A percentile compares a stretch with the other conserved stretches of the same genome.
Evolutionary conservation across 2,797 vertebrate genomes (phyloP).

Genomic region (Artibeus jamaicensis): DNA sequence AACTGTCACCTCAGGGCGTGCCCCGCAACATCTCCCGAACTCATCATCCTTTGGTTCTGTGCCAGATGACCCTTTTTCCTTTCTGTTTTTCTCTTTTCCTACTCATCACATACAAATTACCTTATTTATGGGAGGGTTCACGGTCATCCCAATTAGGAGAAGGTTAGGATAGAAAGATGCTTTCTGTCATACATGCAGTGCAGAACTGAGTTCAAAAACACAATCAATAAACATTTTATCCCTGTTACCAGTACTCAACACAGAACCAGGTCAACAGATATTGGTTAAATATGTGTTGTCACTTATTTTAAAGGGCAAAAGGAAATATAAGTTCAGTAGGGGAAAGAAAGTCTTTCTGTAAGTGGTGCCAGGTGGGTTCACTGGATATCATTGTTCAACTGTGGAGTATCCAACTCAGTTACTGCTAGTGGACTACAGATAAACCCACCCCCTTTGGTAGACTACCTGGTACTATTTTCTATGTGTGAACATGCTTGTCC

Average conservation of each 20-base stretch:
- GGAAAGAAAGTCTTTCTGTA: neutral
- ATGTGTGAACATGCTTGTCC: neutral
- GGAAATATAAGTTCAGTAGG: neutral
- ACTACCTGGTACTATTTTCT: neutral
- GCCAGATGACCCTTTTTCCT: neutral
- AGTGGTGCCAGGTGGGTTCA: neutral
- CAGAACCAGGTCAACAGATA: neutral
- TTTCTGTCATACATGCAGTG: neutral
- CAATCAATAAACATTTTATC: neutral
- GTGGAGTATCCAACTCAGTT: neutral
- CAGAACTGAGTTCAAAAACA: neutral
- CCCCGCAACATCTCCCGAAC: accelerated
- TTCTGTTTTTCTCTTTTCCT: neutral
- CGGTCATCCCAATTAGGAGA: neutral
- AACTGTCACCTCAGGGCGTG: neutral
- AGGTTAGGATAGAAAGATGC: neutral
- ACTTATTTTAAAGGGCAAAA: neutral
- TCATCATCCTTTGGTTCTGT: accelerated
- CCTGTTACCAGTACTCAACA: neutral
- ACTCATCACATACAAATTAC: neutral
- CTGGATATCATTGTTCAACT: neutral
- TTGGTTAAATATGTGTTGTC: neutral
- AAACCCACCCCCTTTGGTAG: neutral
- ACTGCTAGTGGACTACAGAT: neutral
- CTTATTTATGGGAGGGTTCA: neutral